These are phyloP conservation scores for Aphaenogaster rudis DNA, from an alignment of 1,140 invertebrate genomes.

Conservation along the genomic window DNA sequence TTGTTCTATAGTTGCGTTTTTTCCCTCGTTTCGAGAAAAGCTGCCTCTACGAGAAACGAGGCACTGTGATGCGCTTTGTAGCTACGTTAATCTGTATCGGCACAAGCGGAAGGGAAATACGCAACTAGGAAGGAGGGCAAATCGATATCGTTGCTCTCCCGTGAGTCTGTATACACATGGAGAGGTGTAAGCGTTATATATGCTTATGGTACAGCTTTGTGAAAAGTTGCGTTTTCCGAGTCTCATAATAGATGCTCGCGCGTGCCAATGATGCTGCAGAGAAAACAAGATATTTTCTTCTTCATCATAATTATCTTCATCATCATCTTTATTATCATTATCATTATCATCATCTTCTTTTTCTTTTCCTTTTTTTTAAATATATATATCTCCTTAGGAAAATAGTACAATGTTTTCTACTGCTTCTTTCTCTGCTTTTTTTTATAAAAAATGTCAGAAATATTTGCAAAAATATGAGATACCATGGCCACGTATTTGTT, in stretches of 20 bases:
- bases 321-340: neutral
- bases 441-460: neutral
- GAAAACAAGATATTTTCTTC: neutral
- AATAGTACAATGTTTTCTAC: neutral
- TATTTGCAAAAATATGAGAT: neutral
- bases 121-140: constrained; percentile 40
- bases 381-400: neutral
- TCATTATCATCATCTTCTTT: neutral
- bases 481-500: neutral
- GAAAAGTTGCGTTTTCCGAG: constrained; percentile 8
- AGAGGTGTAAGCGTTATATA: neutral
- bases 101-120: constrained; percentile 35
- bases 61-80: neutral
- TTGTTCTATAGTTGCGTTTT: neutral
- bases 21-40: neutral
- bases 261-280: neutral
- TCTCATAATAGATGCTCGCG: neutral
- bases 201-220: neutral
- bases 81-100: constrained; percentile 31
- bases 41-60: constrained; percentile 12
- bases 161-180: constrained; percentile 7
- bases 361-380: neutral
- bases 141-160: constrained; percentile 46
- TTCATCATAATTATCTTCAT: neutral
- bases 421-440: neutral